phyloP scores from a whole-genome alignment of 2,888 invertebrate genomes.

The Tineola bisselliella region DNA sequence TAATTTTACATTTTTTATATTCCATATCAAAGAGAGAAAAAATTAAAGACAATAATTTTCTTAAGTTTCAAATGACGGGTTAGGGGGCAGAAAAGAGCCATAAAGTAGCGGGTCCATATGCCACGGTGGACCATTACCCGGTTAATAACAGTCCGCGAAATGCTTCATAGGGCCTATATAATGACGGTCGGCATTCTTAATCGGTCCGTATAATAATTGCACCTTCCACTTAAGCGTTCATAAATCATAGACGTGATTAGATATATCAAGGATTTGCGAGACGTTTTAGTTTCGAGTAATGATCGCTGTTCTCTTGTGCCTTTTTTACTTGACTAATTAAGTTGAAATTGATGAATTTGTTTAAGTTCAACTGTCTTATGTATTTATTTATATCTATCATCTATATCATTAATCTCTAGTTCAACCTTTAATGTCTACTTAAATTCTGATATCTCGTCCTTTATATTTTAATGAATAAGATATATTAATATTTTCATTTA shows the following conservation, averaged over 20 bases:
- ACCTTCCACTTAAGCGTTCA: slow-evolving; percentile 32
- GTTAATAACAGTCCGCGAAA: slow-evolving; percentile 20
- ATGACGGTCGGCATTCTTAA: slow-evolving; percentile 26
- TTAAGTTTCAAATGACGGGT: slow-evolving; percentile 24
- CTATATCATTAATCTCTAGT: background rate
- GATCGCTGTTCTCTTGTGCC: background rate
- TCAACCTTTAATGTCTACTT: background rate
- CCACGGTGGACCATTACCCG: slow-evolving; percentile 26
- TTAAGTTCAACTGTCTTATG: background rate
- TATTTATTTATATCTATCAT: background rate
- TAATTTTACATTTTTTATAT: slow-evolving; percentile 18
- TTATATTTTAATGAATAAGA: background rate
- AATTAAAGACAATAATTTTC: slow-evolving; percentile 20
- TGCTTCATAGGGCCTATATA: slow-evolving; percentile 20
- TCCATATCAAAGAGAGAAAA: slow-evolving; percentile 20
- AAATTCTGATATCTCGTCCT: background rate
- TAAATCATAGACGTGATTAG: slow-evolving; percentile 46
- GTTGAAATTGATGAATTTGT: background rate
- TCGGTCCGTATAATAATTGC: slow-evolving; percentile 34
- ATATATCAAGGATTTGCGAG: slow-evolving; percentile 27
- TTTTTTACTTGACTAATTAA: background rate
- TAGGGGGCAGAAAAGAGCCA: slow-evolving; percentile 20
- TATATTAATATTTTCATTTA: too few species aligned
- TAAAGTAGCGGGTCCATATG: slow-evolving; percentile 36
- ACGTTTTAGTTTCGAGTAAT: slow-evolving; percentile 21